Evolutionary conservation across 2,797 vertebrate species (phyloP).

Genomic region (Poliocrania exsul): DNA sequence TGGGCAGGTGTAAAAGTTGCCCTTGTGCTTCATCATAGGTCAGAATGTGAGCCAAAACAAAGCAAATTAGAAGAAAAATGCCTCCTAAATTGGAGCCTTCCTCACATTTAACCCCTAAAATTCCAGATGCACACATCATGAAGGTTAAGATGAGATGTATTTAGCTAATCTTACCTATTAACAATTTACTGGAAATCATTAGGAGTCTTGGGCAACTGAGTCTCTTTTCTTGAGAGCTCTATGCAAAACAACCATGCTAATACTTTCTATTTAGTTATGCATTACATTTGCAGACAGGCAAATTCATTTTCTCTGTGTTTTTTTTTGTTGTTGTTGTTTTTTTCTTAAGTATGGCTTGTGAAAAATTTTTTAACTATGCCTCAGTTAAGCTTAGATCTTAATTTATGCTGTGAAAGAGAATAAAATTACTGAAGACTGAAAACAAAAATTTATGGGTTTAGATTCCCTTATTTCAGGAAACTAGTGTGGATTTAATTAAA

Average conservation of each 20-base stretch:
- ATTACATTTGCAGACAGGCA: constrained; percentile 11
- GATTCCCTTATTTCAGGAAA: neutral
- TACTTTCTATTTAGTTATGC: neutral
- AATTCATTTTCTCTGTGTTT: neutral
- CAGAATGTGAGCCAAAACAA: neutral
- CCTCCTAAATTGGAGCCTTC: neutral
- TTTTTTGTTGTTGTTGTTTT: neutral
- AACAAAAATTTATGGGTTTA: accelerated
- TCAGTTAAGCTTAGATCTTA: neutral
- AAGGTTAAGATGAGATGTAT: neutral
- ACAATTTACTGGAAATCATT: neutral
- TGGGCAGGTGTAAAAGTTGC: neutral
- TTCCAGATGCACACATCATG: neutral
- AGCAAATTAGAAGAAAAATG: neutral
- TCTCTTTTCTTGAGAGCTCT: constrained; percentile 34
- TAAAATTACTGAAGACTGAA: neutral
- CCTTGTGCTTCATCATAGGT: neutral
- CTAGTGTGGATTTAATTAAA: neutral
- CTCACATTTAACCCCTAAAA: neutral
- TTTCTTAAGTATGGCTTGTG: neutral
- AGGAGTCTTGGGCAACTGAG: constrained; percentile 10
- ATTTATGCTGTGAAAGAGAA: neutral
- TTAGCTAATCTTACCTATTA: neutral
- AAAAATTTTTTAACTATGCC: neutral
- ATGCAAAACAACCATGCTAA: neutral